Percentiles rank a stretch among this genome's conserved stretches.
phyloP scores from a whole-genome alignment of 2,888 invertebrate species.

The Ctena decussata region DNA sequence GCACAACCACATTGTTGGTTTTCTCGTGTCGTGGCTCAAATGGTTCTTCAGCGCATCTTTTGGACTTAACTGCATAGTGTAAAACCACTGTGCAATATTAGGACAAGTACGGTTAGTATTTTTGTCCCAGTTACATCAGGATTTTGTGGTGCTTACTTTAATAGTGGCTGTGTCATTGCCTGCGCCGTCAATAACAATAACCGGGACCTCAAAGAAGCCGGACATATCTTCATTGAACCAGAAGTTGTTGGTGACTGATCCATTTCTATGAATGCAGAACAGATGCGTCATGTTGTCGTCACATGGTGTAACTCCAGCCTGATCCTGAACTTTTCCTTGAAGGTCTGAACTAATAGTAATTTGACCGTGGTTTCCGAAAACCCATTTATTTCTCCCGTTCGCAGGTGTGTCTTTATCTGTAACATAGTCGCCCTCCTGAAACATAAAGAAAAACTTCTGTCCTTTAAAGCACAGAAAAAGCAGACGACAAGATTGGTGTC shows the following conservation, averaged over 20 bases:
- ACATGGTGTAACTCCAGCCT: neutral
- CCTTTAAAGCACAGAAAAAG: too few species aligned
- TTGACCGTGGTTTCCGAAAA: conserved; percentile 41
- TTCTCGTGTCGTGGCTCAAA: too few species aligned
- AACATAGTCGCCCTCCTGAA: conserved; percentile 38
- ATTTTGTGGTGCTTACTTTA: conserved; percentile 55
- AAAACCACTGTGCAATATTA: too few species aligned
- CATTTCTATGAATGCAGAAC: conserved; percentile 51
- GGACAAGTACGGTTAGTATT: too few species aligned
- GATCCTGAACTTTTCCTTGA: neutral
- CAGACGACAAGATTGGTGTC: too few species aligned
- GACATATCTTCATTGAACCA: conserved; percentile 54
- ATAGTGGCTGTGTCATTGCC: conserved; percentile 38
- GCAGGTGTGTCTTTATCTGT: conserved; percentile 31
- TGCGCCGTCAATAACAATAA: conserved; percentile 42
- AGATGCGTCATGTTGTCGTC: conserved; percentile 23
- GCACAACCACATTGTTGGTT: too few species aligned
- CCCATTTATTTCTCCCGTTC: conserved; percentile 40
- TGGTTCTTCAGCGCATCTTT: too few species aligned
- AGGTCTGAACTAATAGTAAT: conserved; percentile 18
- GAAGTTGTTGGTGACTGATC: conserved; percentile 51
- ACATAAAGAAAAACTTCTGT: too few species aligned
- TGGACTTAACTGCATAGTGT: too few species aligned
- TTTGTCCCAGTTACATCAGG: too few species aligned
- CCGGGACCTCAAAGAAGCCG: conserved; percentile 51